phyloP scores from a whole-genome alignment of 2,113 vertebrate genomes.

The Corythornis vintsioides region DNA sequence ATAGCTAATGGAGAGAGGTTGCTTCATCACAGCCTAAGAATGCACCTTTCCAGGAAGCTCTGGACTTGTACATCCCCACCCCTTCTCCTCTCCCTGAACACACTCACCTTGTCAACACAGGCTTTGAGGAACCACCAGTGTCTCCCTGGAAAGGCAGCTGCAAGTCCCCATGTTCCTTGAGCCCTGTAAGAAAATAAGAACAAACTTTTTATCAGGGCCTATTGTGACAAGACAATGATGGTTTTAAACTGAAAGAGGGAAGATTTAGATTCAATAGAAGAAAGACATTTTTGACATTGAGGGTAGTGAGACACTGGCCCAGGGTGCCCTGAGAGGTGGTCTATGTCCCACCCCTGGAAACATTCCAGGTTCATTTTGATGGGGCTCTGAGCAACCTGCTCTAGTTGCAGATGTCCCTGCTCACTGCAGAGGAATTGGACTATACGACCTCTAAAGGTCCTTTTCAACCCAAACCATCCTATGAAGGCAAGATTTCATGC shows the following conservation, averaged over 20 bases:
- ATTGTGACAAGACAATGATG: neutral
- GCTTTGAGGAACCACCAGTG: neutral
- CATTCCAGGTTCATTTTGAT: neutral
- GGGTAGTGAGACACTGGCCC: neutral
- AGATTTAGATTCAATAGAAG: neutral
- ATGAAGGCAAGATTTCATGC: neutral
- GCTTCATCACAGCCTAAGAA: neutral
- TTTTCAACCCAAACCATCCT: neutral
- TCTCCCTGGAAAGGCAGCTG: neutral
- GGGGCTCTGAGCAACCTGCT: neutral
- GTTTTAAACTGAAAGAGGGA: neutral
- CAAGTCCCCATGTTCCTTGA: neutral
- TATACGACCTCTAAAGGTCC: neutral
- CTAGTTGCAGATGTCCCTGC: neutral
- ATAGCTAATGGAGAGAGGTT: neutral
- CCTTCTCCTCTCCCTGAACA: neutral
- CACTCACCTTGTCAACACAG: neutral
- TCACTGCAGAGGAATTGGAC: neutral
- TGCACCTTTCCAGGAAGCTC: neutral
- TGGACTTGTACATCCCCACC: neutral
- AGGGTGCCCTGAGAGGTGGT: neutral
- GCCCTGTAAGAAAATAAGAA: neutral
- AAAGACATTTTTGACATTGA: neutral
- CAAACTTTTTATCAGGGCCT: neutral
- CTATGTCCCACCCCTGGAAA: neutral